A percentile compares a stretch with the other conserved stretches of the same genome.
Conservation (phyloP, 2,888 invertebrate genomes). For the Parasteatoda lunata region DNA sequence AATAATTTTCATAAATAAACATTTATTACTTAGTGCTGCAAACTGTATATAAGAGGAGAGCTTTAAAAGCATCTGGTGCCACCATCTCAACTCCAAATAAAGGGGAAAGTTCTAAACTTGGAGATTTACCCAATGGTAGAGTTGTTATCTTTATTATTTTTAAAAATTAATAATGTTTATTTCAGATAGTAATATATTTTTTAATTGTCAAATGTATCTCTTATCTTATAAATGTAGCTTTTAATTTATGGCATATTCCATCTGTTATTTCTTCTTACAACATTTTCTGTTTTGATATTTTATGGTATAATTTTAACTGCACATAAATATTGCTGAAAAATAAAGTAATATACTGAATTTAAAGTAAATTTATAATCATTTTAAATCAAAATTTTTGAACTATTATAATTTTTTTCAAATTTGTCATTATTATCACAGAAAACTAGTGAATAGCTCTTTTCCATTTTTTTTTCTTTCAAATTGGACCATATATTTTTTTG, state of each 20-base stretch:
- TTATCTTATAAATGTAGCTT: background rate
- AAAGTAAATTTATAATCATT: no score
- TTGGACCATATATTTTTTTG: no score
- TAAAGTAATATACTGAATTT: background rate
- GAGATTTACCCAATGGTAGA: constrained; percentile 50
- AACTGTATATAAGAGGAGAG: constrained; percentile 56
- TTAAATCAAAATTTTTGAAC: no score
- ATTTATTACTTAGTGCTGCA: constrained; percentile 32
- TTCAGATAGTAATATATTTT: constrained; percentile 1
- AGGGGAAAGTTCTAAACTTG: constrained; percentile 32
- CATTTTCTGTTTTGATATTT: background rate
- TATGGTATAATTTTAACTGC: background rate
- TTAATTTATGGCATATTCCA: background rate
- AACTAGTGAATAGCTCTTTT: no score
- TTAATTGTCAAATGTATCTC: background rate
- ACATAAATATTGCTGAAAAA: background rate
- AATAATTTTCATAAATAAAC: no score
- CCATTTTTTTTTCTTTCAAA: no score
- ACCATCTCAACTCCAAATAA: constrained; percentile 50
- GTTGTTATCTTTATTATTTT: no score
- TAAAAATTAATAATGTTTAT: constrained; percentile 7
- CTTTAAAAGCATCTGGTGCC: constrained; percentile 51
- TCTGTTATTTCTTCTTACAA: background rate
- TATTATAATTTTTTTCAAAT: no score
- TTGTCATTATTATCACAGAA: no score